Conservation (phyloP, 2,113 vertebrate species). For the Meleagris gallopavo region DNA sequence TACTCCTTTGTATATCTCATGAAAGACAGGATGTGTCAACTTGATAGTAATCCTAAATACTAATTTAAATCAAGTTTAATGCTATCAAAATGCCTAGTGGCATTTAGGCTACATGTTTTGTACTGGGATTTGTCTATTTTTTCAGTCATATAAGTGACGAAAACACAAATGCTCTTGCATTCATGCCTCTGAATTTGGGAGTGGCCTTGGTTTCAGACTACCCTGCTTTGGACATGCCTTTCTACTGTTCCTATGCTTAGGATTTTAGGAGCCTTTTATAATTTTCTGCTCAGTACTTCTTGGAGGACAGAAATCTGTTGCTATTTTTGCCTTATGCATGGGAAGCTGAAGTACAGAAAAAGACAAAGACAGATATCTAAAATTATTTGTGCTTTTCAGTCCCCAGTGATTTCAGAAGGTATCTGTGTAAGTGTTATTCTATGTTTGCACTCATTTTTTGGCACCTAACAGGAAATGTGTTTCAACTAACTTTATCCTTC, state of each 20-base stretch:
- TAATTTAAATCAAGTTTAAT: not conserved
- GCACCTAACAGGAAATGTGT: not conserved
- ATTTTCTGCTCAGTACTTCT: not conserved
- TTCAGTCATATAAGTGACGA: not conserved
- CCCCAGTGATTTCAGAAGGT: not conserved
- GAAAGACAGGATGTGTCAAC: not conserved
- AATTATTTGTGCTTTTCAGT: not conserved
- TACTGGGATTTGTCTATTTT: not conserved
- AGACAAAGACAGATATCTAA: not conserved
- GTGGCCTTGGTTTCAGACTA: not conserved
- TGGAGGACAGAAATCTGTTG: not conserved
- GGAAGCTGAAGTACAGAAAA: not conserved
- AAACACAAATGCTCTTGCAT: not conserved
- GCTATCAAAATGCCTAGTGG: not conserved
- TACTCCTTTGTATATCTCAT: not conserved
- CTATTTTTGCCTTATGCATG: not conserved
- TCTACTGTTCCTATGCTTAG: not conserved
- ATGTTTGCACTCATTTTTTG: not conserved
- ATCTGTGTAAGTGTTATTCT: not conserved
- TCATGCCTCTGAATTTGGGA: not conserved
- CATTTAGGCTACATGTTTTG: not conserved
- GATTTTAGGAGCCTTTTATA: not conserved
- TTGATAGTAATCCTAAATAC: not conserved
- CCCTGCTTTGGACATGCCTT: fast-evolving
- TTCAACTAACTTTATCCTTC: not conserved